Evolutionary conservation across 2,113 vertebrate genomes (phyloP).

Genomic region (Syrrhaptes paradoxus): DNA sequence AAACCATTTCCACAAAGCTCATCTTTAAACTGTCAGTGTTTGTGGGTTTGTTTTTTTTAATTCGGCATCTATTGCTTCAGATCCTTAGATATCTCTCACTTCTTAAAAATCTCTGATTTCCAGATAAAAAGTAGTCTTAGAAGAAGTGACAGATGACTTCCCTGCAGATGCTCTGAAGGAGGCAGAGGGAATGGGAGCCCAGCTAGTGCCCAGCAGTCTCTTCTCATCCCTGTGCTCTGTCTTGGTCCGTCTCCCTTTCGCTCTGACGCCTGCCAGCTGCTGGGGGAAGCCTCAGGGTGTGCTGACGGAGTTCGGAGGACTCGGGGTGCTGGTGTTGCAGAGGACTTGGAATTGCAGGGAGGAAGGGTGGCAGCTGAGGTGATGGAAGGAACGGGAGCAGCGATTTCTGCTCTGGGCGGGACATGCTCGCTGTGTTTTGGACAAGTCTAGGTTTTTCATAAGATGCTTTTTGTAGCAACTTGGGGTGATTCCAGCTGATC

Average conservation of each 20-base stretch:
- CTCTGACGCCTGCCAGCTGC: rapidly evolving
- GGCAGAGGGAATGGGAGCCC: background rate
- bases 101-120: background rate
- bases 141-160: background rate
- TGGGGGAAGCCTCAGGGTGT: rapidly evolving
- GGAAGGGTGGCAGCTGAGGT: background rate
- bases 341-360: background rate
- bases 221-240: too few relatives aligned
- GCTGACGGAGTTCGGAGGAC: rapidly evolving
- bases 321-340: rapidly evolving
- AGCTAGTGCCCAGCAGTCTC: background rate
- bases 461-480: background rate
- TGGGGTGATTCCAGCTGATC: background rate
- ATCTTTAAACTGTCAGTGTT: background rate
- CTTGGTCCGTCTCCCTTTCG: too few relatives aligned
- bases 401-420: rapidly evolving
- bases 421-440: rapidly evolving
- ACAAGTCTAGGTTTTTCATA: rapidly evolving
- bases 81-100: too few relatives aligned
- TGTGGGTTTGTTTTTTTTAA: background rate
- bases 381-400: too few relatives aligned
- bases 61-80: background rate
- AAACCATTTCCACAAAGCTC: background rate
- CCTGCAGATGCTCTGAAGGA: background rate
- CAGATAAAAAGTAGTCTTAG: background rate